Percentiles rank a stretch among this genome's conserved stretches.
These are phyloP conservation scores for Cephus cinctus DNA, from an alignment of 1,140 invertebrate species.

Conservation along the genomic window DNA sequence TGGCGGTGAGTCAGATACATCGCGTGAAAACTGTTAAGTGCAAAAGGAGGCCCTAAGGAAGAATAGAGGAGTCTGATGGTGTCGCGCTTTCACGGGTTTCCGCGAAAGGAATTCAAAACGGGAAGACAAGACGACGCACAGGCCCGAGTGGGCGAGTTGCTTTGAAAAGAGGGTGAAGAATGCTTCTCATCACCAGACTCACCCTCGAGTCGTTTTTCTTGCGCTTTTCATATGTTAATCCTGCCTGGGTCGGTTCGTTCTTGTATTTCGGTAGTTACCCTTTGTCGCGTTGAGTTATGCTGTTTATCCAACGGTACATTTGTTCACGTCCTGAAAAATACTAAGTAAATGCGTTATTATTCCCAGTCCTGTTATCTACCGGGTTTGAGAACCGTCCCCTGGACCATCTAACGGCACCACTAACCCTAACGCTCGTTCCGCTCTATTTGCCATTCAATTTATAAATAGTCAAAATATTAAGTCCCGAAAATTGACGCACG, in stretches of 20 bases:
- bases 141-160: background rate
- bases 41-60: no score
- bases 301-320: background rate
- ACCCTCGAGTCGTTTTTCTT: background rate
- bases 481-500: no score
- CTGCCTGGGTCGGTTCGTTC: background rate
- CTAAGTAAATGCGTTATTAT: slow-evolving; percentile 5
- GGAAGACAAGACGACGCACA: background rate
- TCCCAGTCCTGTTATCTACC: no score
- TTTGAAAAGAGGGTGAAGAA: background rate
- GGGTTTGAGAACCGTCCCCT: no score
- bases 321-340: background rate
- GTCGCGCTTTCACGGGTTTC: background rate
- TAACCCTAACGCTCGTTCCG: no score
- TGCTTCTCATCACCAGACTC: no score
- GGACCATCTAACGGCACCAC: no score
- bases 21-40: no score
- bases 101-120: background rate
- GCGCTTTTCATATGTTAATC: background rate
- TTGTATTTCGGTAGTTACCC: slow-evolving; percentile 1
- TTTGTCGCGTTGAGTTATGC: slow-evolving; percentile 4
- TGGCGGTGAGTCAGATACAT: no score
- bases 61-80: background rate
- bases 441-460: no score
- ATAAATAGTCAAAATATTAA: no score